phyloP scores from a whole-genome alignment of 2,888 invertebrate species.

The Leptinotarsa juncta region DNA sequence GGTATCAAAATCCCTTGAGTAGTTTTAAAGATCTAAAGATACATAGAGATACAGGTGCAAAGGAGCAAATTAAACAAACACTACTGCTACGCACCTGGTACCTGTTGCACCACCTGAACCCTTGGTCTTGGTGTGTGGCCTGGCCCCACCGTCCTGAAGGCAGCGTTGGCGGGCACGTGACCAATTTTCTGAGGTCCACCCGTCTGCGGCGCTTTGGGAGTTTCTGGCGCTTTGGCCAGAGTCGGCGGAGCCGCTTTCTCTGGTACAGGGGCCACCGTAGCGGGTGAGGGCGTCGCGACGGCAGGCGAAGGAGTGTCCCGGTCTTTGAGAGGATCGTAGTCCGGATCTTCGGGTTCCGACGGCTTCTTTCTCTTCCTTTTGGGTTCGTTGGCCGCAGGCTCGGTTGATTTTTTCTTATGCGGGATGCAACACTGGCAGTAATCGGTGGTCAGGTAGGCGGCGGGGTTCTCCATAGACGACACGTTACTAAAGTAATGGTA shows the following conservation, averaged over 20 bases:
- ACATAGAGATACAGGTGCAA: no score
- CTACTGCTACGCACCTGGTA: not conserved
- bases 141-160: constrained; percentile 23
- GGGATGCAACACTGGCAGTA: constrained; percentile 61
- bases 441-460: constrained; percentile 56
- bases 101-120: constrained; percentile 22
- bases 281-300: not conserved
- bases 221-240: constrained; percentile 14
- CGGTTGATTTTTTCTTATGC: constrained; percentile 49
- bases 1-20: no score
- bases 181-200: not conserved
- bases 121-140: constrained; percentile 35
- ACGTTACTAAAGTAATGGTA: constrained; percentile 63
- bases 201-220: not conserved
- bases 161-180: constrained; percentile 1
- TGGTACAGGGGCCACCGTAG: not conserved
- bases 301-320: constrained; percentile 30
- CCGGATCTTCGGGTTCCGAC: constrained; percentile 52
- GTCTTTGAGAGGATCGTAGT: constrained; percentile 51
- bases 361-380: constrained; percentile 47
- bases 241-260: not conserved
- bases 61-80: no score
- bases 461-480: constrained; percentile 63
- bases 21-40: no score
- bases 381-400: constrained; percentile 35